These are phyloP conservation scores for Myotis brandtii DNA, from an alignment of 2,113 vertebrate species.

Conservation along the genomic window DNA sequence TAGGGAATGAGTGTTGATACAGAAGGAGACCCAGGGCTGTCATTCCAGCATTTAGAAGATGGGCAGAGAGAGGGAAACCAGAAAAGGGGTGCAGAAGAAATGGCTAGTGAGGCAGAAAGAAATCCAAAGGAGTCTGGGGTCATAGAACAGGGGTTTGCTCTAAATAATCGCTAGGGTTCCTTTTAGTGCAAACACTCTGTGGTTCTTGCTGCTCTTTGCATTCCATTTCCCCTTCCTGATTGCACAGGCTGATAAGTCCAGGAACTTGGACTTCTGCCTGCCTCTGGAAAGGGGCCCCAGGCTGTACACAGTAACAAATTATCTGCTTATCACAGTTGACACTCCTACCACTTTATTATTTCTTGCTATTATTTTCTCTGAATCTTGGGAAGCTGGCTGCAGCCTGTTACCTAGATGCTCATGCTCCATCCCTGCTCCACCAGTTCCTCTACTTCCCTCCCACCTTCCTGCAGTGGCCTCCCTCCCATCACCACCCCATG, in stretches of 20 bases:
- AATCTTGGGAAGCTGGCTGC: slow-evolving; percentile 42
- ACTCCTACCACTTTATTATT: slow-evolving; percentile 75
- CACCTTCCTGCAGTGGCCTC: neutral
- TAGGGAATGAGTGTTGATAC: neutral
- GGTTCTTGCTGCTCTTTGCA: neutral
- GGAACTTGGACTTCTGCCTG: neutral
- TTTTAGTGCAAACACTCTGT: neutral
- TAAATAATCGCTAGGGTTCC: neutral
- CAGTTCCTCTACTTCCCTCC: slow-evolving; percentile 21
- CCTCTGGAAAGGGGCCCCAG: neutral
- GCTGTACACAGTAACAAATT: slow-evolving; percentile 74
- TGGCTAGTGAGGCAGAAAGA: neutral
- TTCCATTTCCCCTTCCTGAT: neutral
- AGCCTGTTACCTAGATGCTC: slow-evolving; percentile 70
- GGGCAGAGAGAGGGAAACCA: neutral
- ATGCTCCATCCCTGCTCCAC: slow-evolving; percentile 59
- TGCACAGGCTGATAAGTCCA: neutral
- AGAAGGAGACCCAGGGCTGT: neutral
- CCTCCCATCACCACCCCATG: neutral
- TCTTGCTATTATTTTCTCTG: slow-evolving; percentile 70
- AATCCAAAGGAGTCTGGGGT: neutral
- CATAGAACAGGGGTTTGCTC: neutral
- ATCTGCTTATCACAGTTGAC: slow-evolving; percentile 71
- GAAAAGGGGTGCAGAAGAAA: neutral
- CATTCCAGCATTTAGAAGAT: neutral